Evolutionary conservation across 2,113 vertebrate species (phyloP), one percentile per base, ranked within the genome.

Genomic region (Scophthalmus maximus): DNA sequence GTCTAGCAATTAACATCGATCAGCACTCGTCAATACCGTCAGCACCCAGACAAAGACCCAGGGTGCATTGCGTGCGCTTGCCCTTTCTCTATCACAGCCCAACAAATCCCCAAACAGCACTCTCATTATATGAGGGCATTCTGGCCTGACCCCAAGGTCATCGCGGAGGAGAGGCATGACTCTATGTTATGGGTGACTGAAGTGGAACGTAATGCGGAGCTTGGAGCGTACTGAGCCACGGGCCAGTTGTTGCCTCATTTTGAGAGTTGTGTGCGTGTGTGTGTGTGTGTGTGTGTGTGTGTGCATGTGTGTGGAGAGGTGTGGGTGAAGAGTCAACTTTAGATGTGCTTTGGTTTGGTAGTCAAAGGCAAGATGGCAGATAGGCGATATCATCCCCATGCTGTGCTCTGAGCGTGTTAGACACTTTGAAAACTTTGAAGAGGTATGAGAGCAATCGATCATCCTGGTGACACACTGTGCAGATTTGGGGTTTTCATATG

Each of bases 1-100:
- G 91, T 92, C 87, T 83, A 76, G 93, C 93, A 93, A 93, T 94
- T 93, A 93, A 93, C 92, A 94, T 94, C 90, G 89, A 93, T 94
- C 93, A 92, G 90, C 18, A 22, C 87, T 89, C 64, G 90, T 93
- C 93, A 93, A 94, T 93, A 93, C 72, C 50, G 68, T 87, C 89
- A 90, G 88, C 87, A 85, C 79, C 89, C 83, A 92, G 91, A 92
- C 91, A 93, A 94, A 93, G 91, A 91, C 90, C 90, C 85, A 87
- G 76, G 86, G 86, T 89, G 90, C 93, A 91, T 87, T 92, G 90
- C 78, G 80, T 69, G 85, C 68, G 87, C 86, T 73, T 63, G 75
- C 83, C 90, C 89, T 91, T 91, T 92, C 87, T 88, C 88, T 88
- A 88, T 89, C 90, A 79, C 79, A 86, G 79, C 63, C 80, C 74